phyloP scores from a whole-genome alignment of 2,888 invertebrate species.

The Abrostola triplasia region DNA sequence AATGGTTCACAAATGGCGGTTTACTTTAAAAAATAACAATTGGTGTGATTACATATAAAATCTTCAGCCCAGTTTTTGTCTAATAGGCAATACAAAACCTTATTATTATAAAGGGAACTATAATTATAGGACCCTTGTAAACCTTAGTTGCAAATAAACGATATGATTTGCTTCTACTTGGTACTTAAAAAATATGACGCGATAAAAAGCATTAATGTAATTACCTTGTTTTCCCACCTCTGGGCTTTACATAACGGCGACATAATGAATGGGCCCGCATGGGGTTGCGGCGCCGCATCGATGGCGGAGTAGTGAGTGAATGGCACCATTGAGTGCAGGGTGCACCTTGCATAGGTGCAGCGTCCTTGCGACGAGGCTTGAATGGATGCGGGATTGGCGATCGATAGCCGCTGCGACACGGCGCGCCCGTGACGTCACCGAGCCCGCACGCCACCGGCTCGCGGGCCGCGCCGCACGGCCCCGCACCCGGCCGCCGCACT shows the following conservation, averaged over 20 bases:
- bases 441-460: constrained; percentile 34
- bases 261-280: constrained; percentile 21
- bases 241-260: constrained; percentile 10
- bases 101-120: not conserved
- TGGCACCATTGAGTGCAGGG: constrained; percentile 57
- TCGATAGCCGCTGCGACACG: constrained; percentile 61
- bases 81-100: constrained; percentile 4
- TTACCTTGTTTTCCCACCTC: constrained; percentile 19
- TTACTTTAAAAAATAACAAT: not conserved
- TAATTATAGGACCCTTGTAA: no score
- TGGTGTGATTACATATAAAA: not conserved
- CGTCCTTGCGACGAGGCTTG: constrained; percentile 61
- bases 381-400: constrained; percentile 53
- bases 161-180: no score
- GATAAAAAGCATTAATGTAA: constrained; percentile 8
- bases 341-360: constrained; percentile 48
- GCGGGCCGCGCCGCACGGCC: constrained; percentile 62
- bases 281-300: constrained; percentile 10
- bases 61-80: no score
- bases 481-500: constrained; percentile 37
- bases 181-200: no score
- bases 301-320: constrained; percentile 47
- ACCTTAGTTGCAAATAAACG: no score
- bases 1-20: no score
- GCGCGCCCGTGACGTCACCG: constrained; percentile 70